Evolutionary conservation across 2,113 vertebrate genomes (phyloP).

Genomic region (Forbesichthys papilliferus): DNA sequence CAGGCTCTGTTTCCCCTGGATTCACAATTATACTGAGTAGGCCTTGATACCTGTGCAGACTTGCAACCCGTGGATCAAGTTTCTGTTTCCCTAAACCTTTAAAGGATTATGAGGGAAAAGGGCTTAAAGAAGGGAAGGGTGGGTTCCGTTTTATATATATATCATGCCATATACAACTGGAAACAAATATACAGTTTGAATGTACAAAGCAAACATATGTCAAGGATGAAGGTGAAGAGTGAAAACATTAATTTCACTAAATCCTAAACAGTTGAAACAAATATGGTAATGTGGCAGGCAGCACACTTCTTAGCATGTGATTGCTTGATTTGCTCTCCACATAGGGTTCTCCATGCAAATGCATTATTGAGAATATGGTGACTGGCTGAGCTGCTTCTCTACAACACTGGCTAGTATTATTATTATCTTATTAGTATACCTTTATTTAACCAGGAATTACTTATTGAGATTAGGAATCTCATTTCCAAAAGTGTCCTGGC

Average conservation of each 20-base stretch:
- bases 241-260: background rate
- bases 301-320: conserved; percentile 9
- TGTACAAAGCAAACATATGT: too few relatives aligned
- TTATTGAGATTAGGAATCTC: too few relatives aligned
- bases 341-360: conserved; percentile 2
- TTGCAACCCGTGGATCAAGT: conserved; percentile 48
- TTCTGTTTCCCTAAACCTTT: conserved; percentile 40
- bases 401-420: too few relatives aligned
- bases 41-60: conserved; percentile 60
- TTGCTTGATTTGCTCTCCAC: conserved; percentile 25
- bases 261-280: conserved; percentile 35
- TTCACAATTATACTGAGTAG: conserved; percentile 36
- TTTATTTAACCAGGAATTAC: too few relatives aligned
- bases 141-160: background rate
- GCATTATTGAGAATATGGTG: background rate
- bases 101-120: conserved; percentile 26
- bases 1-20: conserved; percentile 54
- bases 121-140: conserved; percentile 25
- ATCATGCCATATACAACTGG: too few relatives aligned
- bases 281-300: conserved; percentile 23
- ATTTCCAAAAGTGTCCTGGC: too few relatives aligned
- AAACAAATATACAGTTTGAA: too few relatives aligned
- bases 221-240: too few relatives aligned
- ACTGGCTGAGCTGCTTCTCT: too few relatives aligned
- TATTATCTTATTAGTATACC: too few relatives aligned